These are phyloP conservation scores for Hydra vulgaris DNA, from an alignment of 30 jellyfish, hydroid and myxozoan species.

Conservation along the genomic window DNA sequence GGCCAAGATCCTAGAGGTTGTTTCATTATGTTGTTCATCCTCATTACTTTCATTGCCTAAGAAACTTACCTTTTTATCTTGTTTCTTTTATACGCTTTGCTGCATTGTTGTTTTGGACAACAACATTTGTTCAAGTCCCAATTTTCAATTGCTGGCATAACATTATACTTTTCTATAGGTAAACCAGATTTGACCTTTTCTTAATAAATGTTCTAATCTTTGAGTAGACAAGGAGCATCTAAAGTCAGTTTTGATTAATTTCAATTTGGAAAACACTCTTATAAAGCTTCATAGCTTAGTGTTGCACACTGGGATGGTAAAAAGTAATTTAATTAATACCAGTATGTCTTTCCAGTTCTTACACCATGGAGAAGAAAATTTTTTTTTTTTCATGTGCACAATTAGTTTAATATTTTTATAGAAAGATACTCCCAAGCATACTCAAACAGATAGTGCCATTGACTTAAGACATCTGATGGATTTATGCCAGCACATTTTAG, in stretches of 20 bases:
- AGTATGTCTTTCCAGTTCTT: neutral
- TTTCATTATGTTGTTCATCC: neutral
- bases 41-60: neutral
- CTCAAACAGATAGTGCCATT: constrained; percentile 13
- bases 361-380: constrained; percentile 6
- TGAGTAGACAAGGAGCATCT: constrained; percentile 7
- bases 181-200: constrained; percentile 29
- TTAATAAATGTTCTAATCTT: constrained; percentile 3
- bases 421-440: constrained; percentile 10
- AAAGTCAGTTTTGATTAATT: constrained; percentile 4
- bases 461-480: constrained; percentile 11
- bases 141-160: neutral
- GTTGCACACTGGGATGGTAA: constrained; percentile 24
- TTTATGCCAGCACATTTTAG: constrained; percentile 20
- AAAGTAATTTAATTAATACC: neutral
- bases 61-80: neutral
- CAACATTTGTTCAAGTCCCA: neutral
- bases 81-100: neutral
- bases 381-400: neutral
- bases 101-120: neutral
- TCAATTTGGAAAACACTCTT: constrained; percentile 24
- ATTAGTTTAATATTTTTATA: neutral
- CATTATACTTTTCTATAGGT: constrained; percentile 1
- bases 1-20: neutral
- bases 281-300: constrained; percentile 28